These are phyloP conservation scores for Bergia puertoricense DNA, from an alignment of 92 coral and sea anemone genomes.

Conservation along the genomic window DNA sequence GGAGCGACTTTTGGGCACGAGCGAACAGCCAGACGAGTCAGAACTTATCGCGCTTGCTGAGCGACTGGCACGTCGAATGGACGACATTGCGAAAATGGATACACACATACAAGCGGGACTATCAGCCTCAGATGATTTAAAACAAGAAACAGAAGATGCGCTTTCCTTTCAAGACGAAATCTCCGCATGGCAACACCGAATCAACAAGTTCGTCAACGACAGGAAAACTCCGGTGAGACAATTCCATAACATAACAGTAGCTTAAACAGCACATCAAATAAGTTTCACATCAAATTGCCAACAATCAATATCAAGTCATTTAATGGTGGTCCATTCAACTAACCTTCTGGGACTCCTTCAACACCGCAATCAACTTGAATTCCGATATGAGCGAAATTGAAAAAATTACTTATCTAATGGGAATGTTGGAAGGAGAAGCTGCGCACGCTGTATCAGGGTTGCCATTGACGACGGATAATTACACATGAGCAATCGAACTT, in stretches of 20 bases:
- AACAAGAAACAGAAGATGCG: constrained; percentile 47
- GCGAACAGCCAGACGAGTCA: constrained; percentile 5
- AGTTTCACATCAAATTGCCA: constrained; percentile 15
- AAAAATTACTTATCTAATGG: constrained; percentile 41
- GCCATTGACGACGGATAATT: constrained; percentile 32
- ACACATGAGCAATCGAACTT: constrained; percentile 18
- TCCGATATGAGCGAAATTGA: background rate
- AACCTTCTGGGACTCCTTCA: no score
- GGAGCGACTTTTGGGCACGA: constrained; percentile 29
- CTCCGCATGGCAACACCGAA: constrained; percentile 35
- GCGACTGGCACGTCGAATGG: constrained; percentile 11
- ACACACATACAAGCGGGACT: constrained; percentile 25
- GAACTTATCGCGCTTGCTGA: constrained; percentile 34
- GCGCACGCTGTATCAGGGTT: constrained; percentile 26
- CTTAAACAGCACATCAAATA: background rate
- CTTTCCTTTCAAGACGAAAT: constrained; percentile 44
- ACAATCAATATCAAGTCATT: background rate
- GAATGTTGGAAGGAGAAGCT: constrained; percentile 39
- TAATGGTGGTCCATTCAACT: no score
- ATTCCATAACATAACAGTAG: constrained; percentile 20
- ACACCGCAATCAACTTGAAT: no score
- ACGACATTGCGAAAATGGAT: constrained; percentile 53
- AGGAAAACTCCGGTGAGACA: constrained; percentile 50
- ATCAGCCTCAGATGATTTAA: constrained; percentile 34
- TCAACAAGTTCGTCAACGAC: constrained; percentile 34